Conservation (phyloP, 1,140 invertebrate genomes). For the Dendrolimus kikuchii region DNA sequence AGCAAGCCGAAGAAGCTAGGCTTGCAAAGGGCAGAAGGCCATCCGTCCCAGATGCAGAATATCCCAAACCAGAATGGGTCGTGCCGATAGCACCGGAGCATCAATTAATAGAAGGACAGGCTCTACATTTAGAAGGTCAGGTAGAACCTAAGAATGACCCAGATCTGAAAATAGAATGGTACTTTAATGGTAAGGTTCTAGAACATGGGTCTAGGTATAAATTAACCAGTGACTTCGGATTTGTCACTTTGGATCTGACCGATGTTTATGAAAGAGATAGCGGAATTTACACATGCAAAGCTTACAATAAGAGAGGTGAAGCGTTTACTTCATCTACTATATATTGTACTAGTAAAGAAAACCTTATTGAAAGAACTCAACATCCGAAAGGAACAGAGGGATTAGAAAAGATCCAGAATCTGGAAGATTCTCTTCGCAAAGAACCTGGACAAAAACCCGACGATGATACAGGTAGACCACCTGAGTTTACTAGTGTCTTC, state of each 20-base stretch:
- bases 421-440: constrained; percentile 88
- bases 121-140: constrained; percentile 92
- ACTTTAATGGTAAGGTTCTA: constrained; percentile 91
- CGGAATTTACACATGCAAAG: constrained; percentile 94
- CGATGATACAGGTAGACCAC: constrained; percentile 84
- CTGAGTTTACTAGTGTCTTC: constrained; percentile 91
- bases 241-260: constrained; percentile 90
- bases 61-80: constrained; percentile 90
- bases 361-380: constrained; percentile 89
- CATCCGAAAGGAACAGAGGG: constrained; percentile 95
- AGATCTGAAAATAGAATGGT: constrained; percentile 94
- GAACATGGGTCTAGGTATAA: constrained; percentile 90
- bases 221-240: constrained; percentile 93
- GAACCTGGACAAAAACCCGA: constrained; percentile 79
- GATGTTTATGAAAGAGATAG: constrained; percentile 95
- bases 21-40: constrained; percentile 78
- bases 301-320: constrained; percentile 89
- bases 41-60: constrained; percentile 80
- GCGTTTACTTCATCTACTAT: constrained; percentile 93
- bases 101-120: constrained; percentile 90
- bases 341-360: constrained; percentile 86
- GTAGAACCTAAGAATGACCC: constrained; percentile 98
- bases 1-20: constrained; percentile 86
- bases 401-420: constrained; percentile 90
- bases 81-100: constrained; percentile 87